Conservation (phyloP, 2,797 vertebrate genomes). For the Poecilia wingei region DNA sequence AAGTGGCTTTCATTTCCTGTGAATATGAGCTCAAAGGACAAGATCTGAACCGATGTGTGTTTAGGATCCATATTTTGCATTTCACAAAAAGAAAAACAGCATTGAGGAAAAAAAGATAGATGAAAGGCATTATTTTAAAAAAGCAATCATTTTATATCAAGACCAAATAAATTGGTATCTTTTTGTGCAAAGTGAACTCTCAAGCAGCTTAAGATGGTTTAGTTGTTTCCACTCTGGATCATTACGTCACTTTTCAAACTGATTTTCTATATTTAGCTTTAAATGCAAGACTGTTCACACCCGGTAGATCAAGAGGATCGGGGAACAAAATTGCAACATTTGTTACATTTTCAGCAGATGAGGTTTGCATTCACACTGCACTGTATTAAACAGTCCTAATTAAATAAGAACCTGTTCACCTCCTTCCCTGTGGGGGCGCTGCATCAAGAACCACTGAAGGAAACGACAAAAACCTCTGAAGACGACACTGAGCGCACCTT, state of each 20-base stretch:
- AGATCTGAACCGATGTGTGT: neutral
- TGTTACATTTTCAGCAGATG: too few species aligned
- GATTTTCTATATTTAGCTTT: neutral
- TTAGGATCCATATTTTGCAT: neutral
- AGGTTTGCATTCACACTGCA: too few species aligned
- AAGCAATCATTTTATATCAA: neutral
- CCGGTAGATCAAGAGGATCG: too few species aligned
- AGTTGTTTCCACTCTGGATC: neutral
- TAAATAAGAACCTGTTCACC: too few species aligned
- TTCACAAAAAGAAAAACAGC: conserved; percentile 2
- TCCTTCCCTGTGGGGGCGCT: too few species aligned
- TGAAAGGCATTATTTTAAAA: neutral
- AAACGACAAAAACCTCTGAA: too few species aligned
- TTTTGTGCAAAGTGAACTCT: neutral
- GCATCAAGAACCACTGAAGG: too few species aligned
- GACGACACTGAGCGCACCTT: too few species aligned
- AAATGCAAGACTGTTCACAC: neutral
- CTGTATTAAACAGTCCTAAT: too few species aligned
- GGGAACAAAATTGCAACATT: too few species aligned
- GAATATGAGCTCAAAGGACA: neutral
- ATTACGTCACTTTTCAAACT: neutral
- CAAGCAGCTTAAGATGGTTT: neutral
- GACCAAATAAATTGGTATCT: neutral
- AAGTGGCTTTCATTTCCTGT: neutral
- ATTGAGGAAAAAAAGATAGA: neutral